phyloP scores from a whole-genome alignment of 2,888 invertebrate species.

The Encarsia formosa region DNA sequence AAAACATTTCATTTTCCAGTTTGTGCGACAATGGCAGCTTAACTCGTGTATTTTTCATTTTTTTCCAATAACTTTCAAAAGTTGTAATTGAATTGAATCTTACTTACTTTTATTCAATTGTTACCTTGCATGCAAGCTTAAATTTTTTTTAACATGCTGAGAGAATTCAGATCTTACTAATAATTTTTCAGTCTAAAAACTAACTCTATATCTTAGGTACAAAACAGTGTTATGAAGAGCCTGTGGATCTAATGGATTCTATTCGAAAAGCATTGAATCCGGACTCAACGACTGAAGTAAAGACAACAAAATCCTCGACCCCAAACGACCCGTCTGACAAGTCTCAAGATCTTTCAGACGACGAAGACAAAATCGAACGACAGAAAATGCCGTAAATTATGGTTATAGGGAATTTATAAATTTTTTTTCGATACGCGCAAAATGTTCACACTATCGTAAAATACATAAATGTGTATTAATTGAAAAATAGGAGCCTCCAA shows the following conservation, averaged over 20 bases:
- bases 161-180: too few relatives aligned
- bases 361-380: constrained; percentile 43
- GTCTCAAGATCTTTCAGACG: constrained; percentile 31
- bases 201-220: too few relatives aligned
- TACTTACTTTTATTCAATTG: too few relatives aligned
- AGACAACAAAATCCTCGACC: not conserved
- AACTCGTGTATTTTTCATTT: too few relatives aligned
- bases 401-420: not conserved
- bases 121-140: too few relatives aligned
- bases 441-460: not conserved
- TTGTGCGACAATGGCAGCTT: too few relatives aligned
- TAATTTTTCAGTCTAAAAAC: too few relatives aligned
- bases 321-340: constrained; percentile 34
- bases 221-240: constrained; percentile 60
- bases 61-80: too few relatives aligned
- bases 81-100: too few relatives aligned
- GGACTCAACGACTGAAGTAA: constrained; percentile 8
- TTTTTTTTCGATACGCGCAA: not conserved
- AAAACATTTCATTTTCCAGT: too few relatives aligned
- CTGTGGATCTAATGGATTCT: constrained; percentile 59
- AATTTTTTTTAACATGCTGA: too few relatives aligned
- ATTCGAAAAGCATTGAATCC: constrained; percentile 59
- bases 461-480: not conserved
- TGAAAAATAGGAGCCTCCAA: constrained; percentile 11
- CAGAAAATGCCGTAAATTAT: constrained; percentile 38